phyloP scores from a whole-genome alignment of 1,140 invertebrate species.

The Scaptodrosophila lebanonensis region DNA sequence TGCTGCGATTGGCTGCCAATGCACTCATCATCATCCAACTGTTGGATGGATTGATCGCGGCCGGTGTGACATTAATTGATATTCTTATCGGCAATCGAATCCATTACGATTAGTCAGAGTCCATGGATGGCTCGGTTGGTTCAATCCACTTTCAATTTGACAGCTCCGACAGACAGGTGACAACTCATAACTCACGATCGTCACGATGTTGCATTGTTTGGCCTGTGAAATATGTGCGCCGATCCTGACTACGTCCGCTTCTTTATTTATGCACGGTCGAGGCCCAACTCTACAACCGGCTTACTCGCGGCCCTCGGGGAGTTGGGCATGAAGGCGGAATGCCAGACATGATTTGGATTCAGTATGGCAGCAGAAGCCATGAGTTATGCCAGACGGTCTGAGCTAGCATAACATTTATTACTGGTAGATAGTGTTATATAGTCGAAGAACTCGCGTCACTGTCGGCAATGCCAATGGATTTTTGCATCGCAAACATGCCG shows the following conservation, averaged over 20 bases:
- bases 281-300: slow-evolving; percentile 19
- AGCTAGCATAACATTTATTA: slow-evolving; percentile 17
- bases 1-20: not conserved
- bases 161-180: slow-evolving; percentile 76
- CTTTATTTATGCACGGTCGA: slow-evolving; percentile 54
- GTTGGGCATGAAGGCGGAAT: slow-evolving; percentile 19
- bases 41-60: slow-evolving; percentile 8
- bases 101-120: slow-evolving; percentile 51
- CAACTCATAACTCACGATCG: slow-evolving; percentile 73
- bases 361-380: slow-evolving; percentile 31
- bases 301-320: slow-evolving; percentile 18
- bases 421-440: too few species aligned
- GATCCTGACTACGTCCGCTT: slow-evolving; percentile 61
- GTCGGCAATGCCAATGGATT: slow-evolving; percentile 42
- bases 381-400: slow-evolving; percentile 18
- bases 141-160: slow-evolving; percentile 77
- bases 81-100: slow-evolving; percentile 74
- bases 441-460: slow-evolving; percentile 36
- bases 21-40: slow-evolving; percentile 5
- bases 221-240: slow-evolving; percentile 23
- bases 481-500: slow-evolving; percentile 43
- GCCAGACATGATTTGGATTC: slow-evolving; percentile 56
- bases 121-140: slow-evolving; percentile 32
- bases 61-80: slow-evolving; percentile 70
- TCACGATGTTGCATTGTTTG: slow-evolving; percentile 16